Base-by-base conservation (phyloP, 2,888 invertebrate genomes). In the Cheilosia variabilis region DNA sequence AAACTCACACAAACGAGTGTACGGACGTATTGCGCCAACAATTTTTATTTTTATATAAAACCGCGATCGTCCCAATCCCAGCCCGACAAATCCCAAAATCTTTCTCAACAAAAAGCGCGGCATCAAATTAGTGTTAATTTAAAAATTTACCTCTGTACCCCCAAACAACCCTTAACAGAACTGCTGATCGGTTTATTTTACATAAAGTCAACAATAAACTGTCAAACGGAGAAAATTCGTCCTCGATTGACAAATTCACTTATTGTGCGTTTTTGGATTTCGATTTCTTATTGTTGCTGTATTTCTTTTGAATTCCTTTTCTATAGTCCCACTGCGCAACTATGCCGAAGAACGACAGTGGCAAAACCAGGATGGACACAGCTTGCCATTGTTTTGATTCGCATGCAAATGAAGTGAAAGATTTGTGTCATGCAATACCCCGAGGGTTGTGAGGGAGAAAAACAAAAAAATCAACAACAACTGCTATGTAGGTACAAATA, bases 391-490 rank as follows among this genome's bases (percentile, higher is more conserved):
- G 81, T 81, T 81, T 84, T 76, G 81, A 77, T 77, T 72, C 68
- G 68, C 71, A 81, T 86, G 72, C 72, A 86, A 86, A 81, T 86
- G 86, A 86, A 86, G 86, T 86, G 86, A 77, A 81, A 69, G 66
- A 77, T 81, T 86, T 81, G 81, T 86, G 86, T 81, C 86, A 81
- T 58, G 72, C 55, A 31, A 71, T 65, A 77, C 52, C 86, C 86
- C 45, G 52, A 37, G 86, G 86, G 53, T 72, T 24, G 10, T 24
- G 15, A 24, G 24, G 15, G 24, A 52, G 24, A 24, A 52, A 13
- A 24, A 27, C 31, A 62, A 68, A 68, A 60, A 68, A 53, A 62
- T 58, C 22, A 63, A 80, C 27, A 84, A 84, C 62, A 79, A 71
- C 47, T 79, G 80, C 71, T 79, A 65, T 60, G 37, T 79, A 52